Evolutionary conservation across 2,888 invertebrate genomes (phyloP).

Genomic region (Drepanosiphum platanoidis): DNA sequence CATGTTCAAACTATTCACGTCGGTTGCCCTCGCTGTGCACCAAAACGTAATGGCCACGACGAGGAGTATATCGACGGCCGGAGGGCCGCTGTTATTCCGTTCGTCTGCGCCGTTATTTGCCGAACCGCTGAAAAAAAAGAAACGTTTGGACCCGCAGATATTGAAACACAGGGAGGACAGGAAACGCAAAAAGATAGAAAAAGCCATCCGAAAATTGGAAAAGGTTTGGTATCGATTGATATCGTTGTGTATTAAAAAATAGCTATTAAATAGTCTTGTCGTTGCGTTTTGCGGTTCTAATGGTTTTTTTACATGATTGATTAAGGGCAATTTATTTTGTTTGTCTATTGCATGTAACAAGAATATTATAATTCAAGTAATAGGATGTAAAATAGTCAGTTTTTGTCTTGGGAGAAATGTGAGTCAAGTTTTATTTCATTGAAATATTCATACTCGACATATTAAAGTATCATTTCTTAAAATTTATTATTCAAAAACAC

Average conservation of each 20-base stretch:
- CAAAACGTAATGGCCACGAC: neutral
- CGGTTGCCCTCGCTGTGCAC: neutral
- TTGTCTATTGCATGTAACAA: too few relatives aligned
- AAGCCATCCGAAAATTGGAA: slow-evolving; percentile 79
- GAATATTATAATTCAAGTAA: too few relatives aligned
- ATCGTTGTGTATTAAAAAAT: neutral
- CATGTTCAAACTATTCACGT: slow-evolving; percentile 41
- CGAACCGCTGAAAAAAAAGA: slow-evolving; percentile 92
- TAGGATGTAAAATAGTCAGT: too few relatives aligned
- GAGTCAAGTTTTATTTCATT: too few relatives aligned
- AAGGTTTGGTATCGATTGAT: slow-evolving; percentile 26
- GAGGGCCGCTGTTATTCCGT: slow-evolving; percentile 48
- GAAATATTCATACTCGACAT: too few relatives aligned
- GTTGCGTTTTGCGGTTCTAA: too few relatives aligned
- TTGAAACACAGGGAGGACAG: slow-evolving; percentile 84
- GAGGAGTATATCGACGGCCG: slow-evolving; percentile 16
- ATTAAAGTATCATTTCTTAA: too few relatives aligned
- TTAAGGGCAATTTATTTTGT: too few relatives aligned
- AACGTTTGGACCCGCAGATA: slow-evolving; percentile 82
- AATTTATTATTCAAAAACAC: too few relatives aligned
- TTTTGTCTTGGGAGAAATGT: too few relatives aligned
- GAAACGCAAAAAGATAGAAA: slow-evolving; percentile 84
- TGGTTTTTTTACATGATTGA: too few relatives aligned
- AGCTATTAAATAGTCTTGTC: too few relatives aligned
- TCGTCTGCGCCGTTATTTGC: slow-evolving; percentile 71